Percentiles rank a stretch among this genome's conserved stretches.
phyloP scores from a whole-genome alignment of 2,113 vertebrate species.

The Crotalus viridis region DNA sequence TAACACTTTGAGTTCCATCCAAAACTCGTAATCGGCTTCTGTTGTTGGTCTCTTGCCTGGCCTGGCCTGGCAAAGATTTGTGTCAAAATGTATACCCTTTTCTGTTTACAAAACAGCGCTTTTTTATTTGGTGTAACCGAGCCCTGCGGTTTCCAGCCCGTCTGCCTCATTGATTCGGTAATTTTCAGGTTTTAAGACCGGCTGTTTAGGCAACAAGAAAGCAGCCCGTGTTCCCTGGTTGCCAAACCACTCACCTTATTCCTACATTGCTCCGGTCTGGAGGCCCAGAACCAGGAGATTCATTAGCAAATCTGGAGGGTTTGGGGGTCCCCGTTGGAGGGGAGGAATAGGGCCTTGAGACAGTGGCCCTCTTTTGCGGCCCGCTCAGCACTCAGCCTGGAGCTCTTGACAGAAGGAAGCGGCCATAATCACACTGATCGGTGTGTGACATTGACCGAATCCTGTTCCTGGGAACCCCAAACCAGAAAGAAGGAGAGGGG shows the following conservation, averaged over 20 bases:
- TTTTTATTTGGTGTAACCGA: neutral
- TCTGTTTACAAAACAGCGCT: neutral
- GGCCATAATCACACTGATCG: neutral
- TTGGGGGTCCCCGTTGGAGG: neutral
- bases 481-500: neutral
- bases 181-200: neutral
- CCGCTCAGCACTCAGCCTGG: neutral
- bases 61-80: neutral
- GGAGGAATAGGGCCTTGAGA: neutral
- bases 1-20: neutral
- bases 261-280: neutral
- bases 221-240: no score
- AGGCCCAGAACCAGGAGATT: neutral
- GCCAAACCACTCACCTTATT: neutral
- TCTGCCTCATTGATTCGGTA: neutral
- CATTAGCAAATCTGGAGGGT: neutral
- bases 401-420: neutral
- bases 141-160: neutral
- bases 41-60: neutral
- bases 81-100: neutral
- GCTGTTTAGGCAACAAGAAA: neutral
- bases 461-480: neutral
- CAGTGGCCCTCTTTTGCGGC: neutral
- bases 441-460: neutral
- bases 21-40: neutral